Evolutionary conservation across 2,797 vertebrate genomes (phyloP), one percentile per base, ranked within the genome.

Genomic region (Melanotaenia maccullochi): DNA sequence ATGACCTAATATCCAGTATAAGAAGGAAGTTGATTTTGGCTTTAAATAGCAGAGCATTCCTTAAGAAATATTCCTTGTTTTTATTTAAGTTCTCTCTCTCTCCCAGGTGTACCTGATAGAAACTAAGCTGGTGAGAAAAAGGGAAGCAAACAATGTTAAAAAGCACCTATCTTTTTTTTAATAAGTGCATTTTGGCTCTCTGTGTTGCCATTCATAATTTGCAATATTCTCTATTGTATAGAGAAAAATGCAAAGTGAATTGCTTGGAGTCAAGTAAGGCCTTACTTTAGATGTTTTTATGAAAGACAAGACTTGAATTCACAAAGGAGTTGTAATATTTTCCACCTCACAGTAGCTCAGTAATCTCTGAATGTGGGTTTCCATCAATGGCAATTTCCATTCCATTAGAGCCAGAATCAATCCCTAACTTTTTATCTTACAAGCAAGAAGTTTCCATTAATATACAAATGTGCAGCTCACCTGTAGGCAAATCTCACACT

Each of bases 1-100:
- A 83, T 88, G 62, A 90, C 65, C 70, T 76, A 64, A 89, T 89
- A 79, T 91, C 75, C 85, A 86, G 79, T 83, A 79, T 84, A 84
- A 65, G 60, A 59, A 86, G 87, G 89, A 93, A 88, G 91, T 93
- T 93, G 89, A 88, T 76, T 91, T 93, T 94, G 93, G 93, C 92
- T 30, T 44, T 47, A 42, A 22, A 18, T 14, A 82, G 81, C 59
- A 63, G 71, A 86, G 71, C 64, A 65, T 79, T 84, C 73, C 65
- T 87, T 55, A 35, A 73, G 73, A 85, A 88, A 69, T 69, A 64
- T 68, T 82, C 54, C 67, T 68, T 59, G 56, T 71, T 87, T 89
- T 85, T 81, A 35, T 68, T 76, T 20, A 24, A 66, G 44, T 63
- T 71, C 25, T 28, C 61, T 75, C 69, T 54, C 5, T 36, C 52